phyloP scores from a whole-genome alignment of 2,888 invertebrate genomes.

The Tetranychus truncatus region DNA sequence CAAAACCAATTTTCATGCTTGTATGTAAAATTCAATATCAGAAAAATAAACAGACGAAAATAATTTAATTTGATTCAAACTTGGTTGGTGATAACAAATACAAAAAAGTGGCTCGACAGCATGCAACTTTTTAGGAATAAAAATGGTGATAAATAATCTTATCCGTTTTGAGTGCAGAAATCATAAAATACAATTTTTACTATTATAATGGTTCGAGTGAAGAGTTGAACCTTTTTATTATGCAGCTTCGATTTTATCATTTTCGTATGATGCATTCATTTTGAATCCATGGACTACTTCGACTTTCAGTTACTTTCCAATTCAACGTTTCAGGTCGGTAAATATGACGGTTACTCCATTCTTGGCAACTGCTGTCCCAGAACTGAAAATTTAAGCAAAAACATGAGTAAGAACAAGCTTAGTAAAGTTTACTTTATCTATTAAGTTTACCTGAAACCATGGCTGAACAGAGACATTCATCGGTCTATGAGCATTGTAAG shows the following conservation, averaged over 20 bases:
- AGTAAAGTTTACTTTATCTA: neutral
- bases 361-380: slow-evolving; percentile 15
- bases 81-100: too few relatives aligned
- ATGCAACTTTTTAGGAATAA: too few relatives aligned
- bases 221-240: too few relatives aligned
- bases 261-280: slow-evolving; percentile 13
- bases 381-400: neutral
- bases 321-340: slow-evolving; percentile 12
- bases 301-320: slow-evolving; percentile 15
- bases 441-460: slow-evolving; percentile 23
- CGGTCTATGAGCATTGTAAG: slow-evolving; percentile 22
- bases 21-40: too few relatives aligned
- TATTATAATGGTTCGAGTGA: too few relatives aligned
- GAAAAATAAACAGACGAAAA: too few relatives aligned
- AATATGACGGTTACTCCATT: slow-evolving; percentile 14
- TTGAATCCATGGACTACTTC: slow-evolving; percentile 17
- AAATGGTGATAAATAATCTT: too few relatives aligned
- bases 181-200: too few relatives aligned
- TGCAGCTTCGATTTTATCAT: neutral
- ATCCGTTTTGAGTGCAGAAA: too few relatives aligned
- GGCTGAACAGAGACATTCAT: slow-evolving; percentile 25
- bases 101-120: too few relatives aligned
- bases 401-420: neutral
- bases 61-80: too few relatives aligned
- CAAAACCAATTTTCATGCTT: too few relatives aligned